Evolutionary conservation across 2,797 vertebrate genomes (phyloP).

Genomic region (Telmatherina bonti): DNA sequence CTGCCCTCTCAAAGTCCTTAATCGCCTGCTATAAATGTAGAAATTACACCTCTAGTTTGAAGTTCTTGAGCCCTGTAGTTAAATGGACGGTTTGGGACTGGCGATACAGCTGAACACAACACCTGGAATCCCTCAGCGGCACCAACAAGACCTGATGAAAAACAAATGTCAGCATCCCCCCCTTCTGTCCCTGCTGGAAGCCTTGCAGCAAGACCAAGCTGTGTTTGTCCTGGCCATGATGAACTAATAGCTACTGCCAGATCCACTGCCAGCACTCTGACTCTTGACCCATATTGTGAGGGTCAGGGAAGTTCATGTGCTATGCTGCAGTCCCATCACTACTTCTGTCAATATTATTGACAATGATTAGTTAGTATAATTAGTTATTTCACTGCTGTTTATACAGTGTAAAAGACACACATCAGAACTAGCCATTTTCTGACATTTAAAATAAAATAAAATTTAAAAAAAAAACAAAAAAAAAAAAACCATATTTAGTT

Average conservation of each 20-base stretch:
- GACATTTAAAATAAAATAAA: neutral
- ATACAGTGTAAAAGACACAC: neutral
- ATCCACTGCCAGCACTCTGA: slow-evolving; percentile 63
- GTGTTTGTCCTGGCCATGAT: slow-evolving; percentile 74
- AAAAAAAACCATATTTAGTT: no score
- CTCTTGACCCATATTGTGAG: slow-evolving; percentile 69
- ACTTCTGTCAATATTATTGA: neutral
- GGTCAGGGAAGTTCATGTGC: slow-evolving; percentile 59
- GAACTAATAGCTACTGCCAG: slow-evolving; percentile 71
- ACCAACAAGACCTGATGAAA: slow-evolving; percentile 76
- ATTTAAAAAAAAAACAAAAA: no score
- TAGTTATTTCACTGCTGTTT: neutral
- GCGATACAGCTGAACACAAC: slow-evolving; percentile 72
- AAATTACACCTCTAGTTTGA: slow-evolving; percentile 63
- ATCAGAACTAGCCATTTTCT: neutral
- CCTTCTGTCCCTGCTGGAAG: slow-evolving; percentile 23
- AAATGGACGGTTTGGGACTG: slow-evolving; percentile 56
- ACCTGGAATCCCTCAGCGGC: slow-evolving; percentile 82
- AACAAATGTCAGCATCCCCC: slow-evolving; percentile 76
- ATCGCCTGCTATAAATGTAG: slow-evolving; percentile 57
- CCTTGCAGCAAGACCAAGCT: slow-evolving; percentile 62
- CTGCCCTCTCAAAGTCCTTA: slow-evolving; percentile 42
- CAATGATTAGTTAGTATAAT: slow-evolving; percentile 1
- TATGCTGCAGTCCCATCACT: neutral
- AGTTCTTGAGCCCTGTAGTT: slow-evolving; percentile 56